These are phyloP conservation scores for Aegotheles bennettii DNA, from an alignment of 2,113 vertebrate species.

Conservation along the genomic window DNA sequence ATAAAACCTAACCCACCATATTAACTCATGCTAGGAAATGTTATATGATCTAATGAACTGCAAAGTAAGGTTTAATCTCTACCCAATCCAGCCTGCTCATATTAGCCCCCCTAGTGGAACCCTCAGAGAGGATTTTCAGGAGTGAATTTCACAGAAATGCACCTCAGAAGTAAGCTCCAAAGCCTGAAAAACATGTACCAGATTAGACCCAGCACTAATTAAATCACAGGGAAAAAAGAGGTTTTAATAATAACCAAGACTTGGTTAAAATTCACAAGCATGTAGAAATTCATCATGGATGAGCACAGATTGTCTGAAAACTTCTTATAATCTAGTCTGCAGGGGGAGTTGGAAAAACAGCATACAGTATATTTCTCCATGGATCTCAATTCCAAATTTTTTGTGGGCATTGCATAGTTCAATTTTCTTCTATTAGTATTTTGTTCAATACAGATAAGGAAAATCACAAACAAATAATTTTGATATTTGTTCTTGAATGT, in stretches of 20 bases:
- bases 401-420: background rate
- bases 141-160: background rate
- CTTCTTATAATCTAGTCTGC: background rate
- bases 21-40: background rate
- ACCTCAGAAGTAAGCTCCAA: background rate
- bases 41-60: background rate
- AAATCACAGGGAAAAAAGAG: background rate
- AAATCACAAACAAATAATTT: background rate
- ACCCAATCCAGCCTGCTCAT: background rate
- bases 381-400: background rate
- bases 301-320: background rate
- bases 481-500: background rate
- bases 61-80: background rate
- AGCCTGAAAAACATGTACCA: background rate
- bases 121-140: background rate
- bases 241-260: background rate
- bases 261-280: background rate
- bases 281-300: background rate
- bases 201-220: background rate
- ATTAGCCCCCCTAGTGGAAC: background rate
- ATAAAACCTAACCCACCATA: background rate
- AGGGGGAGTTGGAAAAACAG: background rate
- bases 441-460: background rate
- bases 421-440: background rate
- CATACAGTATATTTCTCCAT: background rate